phyloP scores from a whole-genome alignment of 2,888 invertebrate genomes.

The Podotricha telesiphe region DNA sequence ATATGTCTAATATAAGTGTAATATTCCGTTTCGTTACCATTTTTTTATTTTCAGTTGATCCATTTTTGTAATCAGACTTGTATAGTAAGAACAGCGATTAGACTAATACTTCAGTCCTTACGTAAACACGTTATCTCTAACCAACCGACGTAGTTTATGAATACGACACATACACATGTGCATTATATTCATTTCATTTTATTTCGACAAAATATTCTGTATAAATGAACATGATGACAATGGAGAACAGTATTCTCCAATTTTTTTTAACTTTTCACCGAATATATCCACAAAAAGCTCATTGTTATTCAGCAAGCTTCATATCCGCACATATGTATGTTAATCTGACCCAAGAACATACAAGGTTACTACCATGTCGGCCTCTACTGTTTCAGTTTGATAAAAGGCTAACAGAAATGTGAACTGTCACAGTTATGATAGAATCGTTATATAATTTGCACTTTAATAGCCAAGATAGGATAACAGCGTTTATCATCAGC shows the following conservation, averaged over 20 bases:
- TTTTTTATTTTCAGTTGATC: too few species aligned
- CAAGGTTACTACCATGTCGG: conserved; percentile 1
- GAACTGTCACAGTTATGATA: conserved; percentile 18
- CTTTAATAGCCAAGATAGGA: not conserved
- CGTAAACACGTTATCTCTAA: not conserved
- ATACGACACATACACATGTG: not conserved
- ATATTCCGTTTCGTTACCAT: too few species aligned
- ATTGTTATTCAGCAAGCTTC: conserved; percentile 22
- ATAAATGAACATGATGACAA: too few species aligned
- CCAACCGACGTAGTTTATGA: not conserved
- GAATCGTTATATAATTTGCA: conserved; percentile 1
- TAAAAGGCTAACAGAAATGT: conserved; percentile 22
- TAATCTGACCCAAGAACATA: conserved; percentile 24
- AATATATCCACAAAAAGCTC: conserved; percentile 15
- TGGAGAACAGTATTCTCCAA: not conserved
- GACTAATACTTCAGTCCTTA: too few species aligned
- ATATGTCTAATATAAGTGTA: too few species aligned
- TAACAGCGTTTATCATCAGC: not conserved
- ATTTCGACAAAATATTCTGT: conserved; percentile 6
- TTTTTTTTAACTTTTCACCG: conserved; percentile 13
- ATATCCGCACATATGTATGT: conserved; percentile 26
- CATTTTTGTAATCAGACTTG: too few species aligned
- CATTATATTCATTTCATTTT: not conserved
- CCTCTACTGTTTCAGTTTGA: conserved; percentile 20
- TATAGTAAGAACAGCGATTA: too few species aligned